Evolutionary conservation across 2,888 invertebrate species (phyloP).

Genomic region (Spisula solida): DNA sequence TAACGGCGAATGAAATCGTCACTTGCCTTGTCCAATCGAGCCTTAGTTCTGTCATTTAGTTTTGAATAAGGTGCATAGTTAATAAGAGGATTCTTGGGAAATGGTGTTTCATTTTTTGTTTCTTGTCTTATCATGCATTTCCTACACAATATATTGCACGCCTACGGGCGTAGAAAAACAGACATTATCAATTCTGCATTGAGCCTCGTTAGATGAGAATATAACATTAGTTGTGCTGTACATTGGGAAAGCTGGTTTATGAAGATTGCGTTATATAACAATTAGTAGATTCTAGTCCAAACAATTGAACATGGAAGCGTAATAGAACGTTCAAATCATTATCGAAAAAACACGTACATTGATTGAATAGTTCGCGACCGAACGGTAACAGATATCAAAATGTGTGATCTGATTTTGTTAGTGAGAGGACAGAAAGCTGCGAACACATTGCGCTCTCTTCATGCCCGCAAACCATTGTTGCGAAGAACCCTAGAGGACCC

Average conservation of each 20-base stretch:
- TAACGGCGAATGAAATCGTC: conserved; percentile 12
- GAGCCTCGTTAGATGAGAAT: not conserved
- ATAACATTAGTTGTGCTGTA: not conserved
- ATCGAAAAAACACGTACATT: too few relatives aligned
- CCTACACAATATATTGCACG: conserved; percentile 8
- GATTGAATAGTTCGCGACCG: too few relatives aligned
- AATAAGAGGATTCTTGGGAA: conserved; percentile 10
- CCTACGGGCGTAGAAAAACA: not conserved
- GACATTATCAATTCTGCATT: not conserved
- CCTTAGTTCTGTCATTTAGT: not conserved
- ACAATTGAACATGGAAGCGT: too few relatives aligned
- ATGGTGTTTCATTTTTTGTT: conserved; percentile 13
- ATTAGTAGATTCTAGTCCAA: not conserved
- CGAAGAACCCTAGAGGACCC: too few relatives aligned
- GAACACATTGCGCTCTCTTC: too few relatives aligned
- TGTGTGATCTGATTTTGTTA: too few relatives aligned
- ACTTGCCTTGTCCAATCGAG: conserved; percentile 3
- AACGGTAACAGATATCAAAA: too few relatives aligned
- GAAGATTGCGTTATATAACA: not conserved
- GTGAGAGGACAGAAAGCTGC: too few relatives aligned
- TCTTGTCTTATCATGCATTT: conserved; percentile 10
- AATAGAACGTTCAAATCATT: too few relatives aligned
- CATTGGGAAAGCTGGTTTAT: not conserved
- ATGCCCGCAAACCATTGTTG: too few relatives aligned
- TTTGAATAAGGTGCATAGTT: conserved; percentile 24